Base-by-base conservation (phyloP, 2,888 invertebrate species). In the Panorpa germanica region DNA sequence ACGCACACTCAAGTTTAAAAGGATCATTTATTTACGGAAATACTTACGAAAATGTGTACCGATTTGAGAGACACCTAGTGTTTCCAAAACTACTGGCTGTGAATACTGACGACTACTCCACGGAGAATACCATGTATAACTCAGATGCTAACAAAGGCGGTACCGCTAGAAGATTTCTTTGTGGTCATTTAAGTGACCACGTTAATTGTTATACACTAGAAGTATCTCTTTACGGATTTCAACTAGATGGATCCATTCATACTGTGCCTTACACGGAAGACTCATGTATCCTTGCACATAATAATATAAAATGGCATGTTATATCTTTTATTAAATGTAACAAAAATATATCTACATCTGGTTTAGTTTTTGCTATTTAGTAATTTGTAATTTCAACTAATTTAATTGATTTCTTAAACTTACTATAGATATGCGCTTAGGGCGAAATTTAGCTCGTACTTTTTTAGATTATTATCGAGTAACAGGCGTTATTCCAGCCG, bases 21-120 rank as follows among this genome's bases (percentile, higher is more conserved):
- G 95, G 95, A 6, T 77, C 86, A 31, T 96, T 95, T 54, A 76
- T 95, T 37, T 85, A 90, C 45, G 96, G 95, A 13, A 95, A 91
- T 50, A 77, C 82, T 0, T 90, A 85, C 44, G 85, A 86, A 43
- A 86, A 90, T 48, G 85, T 90, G 10, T 63, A 48, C 45, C 81
- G 86, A 46, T 88, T 86, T 49, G 93, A 96, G 52, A 66, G 90
- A 16, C 96, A 96, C 53, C 77, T 91, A 25, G 77, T 96, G 3
- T 77, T 96, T 43, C 95, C 96, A 0, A 91, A 95, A 53, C 64
- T 95, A 35, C 62, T 96, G 34, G 72, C 81, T 25, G 70, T 73
- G 41, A 77, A 83, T 38, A 73, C 90, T 1, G 85, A 86, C 43
- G 95, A 95, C 43, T 96, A 90, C 59, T 70, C 75, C 16, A 49